phyloP scores from a whole-genome alignment of 2,797 vertebrate genomes.

The Emydoidea blandingii region DNA sequence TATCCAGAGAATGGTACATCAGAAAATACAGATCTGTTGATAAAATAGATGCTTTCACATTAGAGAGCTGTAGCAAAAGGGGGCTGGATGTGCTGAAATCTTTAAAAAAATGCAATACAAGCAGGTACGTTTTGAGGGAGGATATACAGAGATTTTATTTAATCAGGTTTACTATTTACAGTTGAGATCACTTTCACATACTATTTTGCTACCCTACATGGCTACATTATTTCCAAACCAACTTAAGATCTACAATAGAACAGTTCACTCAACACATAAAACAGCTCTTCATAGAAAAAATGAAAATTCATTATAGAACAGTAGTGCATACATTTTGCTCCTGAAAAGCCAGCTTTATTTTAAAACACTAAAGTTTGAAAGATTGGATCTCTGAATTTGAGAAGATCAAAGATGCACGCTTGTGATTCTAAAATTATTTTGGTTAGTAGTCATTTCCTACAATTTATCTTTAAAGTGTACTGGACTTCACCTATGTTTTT shows the following conservation, averaged over 20 bases:
- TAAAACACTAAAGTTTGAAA: slow-evolving; percentile 76
- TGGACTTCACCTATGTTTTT: slow-evolving; percentile 66
- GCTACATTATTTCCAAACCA: slow-evolving; percentile 82
- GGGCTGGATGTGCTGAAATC: background rate
- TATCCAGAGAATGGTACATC: background rate
- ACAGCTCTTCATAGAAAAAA: slow-evolving; percentile 79
- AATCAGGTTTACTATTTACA: slow-evolving; percentile 90
- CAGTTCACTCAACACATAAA: slow-evolving; percentile 80
- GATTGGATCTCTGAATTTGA: slow-evolving; percentile 73
- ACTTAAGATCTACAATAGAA: slow-evolving; percentile 80
- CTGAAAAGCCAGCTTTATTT: slow-evolving; percentile 81
- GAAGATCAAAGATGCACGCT: slow-evolving; percentile 69
- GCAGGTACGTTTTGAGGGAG: slow-evolving; percentile 54
- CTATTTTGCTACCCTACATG: slow-evolving; percentile 80
- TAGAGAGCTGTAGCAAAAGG: background rate
- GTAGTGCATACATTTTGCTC: slow-evolving; percentile 84
- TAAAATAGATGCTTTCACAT: background rate
- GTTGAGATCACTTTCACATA: slow-evolving; percentile 83
- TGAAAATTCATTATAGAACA: slow-evolving; percentile 80
- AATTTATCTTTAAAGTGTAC: slow-evolving; percentile 75
- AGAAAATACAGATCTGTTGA: background rate
- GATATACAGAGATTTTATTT: slow-evolving; percentile 86
- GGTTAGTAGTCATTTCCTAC: slow-evolving; percentile 55
- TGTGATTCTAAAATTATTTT: slow-evolving; percentile 71
- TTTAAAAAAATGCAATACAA: background rate